Conservation (phyloP, 1,140 invertebrate genomes). For the Coelopa frigida region DNA sequence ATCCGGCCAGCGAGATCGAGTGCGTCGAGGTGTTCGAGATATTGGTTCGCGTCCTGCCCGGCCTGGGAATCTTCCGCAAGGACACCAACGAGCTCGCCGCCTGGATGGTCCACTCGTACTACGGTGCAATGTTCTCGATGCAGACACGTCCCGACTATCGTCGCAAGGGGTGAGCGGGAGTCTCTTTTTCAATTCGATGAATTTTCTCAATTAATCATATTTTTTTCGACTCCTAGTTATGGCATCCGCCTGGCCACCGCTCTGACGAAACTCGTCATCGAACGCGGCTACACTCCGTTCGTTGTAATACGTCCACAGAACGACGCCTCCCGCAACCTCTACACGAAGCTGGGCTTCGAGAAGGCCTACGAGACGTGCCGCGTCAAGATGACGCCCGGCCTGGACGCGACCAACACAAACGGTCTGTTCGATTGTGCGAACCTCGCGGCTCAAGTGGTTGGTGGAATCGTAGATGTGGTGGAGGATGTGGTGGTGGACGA, state of each 20-base stretch:
- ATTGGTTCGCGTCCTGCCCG: constrained; percentile 64
- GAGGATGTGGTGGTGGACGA: no score
- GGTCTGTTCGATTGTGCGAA: constrained; percentile 22
- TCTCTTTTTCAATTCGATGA: not conserved
- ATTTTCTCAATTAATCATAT: not conserved
- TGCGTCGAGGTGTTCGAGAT: constrained; percentile 72
- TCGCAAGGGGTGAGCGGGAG: constrained; percentile 58
- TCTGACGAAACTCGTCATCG: constrained; percentile 61
- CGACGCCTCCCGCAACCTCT: constrained; percentile 70
- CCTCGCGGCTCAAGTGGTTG: not conserved
- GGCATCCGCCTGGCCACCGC: constrained; percentile 60
- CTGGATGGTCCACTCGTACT: constrained; percentile 83
- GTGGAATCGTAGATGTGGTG: no score
- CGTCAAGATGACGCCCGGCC: constrained; percentile 60
- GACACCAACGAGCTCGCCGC: constrained; percentile 60
- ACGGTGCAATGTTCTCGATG: constrained; percentile 87
- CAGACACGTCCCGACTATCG: constrained; percentile 73
- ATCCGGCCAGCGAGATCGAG: constrained; percentile 79
- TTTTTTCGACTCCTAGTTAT: constrained; percentile 40
- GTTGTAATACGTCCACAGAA: constrained; percentile 81
- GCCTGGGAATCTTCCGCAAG: constrained; percentile 67
- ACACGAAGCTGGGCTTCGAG: constrained; percentile 70
- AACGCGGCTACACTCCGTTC: constrained; percentile 70
- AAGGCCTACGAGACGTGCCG: constrained; percentile 68
- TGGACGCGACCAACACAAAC: constrained; percentile 17